Evolutionary conservation across 1,140 invertebrate genomes (phyloP).

Genomic region (Magallana angulata): DNA sequence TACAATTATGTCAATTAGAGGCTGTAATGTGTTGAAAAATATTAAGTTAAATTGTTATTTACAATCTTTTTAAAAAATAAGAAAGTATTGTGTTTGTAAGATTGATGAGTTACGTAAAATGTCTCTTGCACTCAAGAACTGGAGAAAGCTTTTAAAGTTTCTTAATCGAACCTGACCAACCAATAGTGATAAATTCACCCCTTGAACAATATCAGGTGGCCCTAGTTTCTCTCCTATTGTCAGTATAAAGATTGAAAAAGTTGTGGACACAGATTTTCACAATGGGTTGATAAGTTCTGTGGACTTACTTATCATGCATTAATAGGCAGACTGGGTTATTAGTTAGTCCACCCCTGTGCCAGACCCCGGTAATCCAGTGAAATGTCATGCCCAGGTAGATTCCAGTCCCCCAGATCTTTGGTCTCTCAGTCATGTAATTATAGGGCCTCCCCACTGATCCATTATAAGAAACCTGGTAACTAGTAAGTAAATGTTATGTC

Average conservation of each 20-base stretch:
- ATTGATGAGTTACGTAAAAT: too few relatives aligned
- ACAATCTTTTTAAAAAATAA: too few relatives aligned
- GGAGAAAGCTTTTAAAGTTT: too few relatives aligned
- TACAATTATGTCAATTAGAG: not conserved
- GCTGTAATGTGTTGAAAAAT: too few relatives aligned
- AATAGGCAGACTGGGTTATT: not conserved
- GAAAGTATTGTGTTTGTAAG: too few relatives aligned
- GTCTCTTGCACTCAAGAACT: too few relatives aligned
- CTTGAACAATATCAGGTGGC: too few relatives aligned
- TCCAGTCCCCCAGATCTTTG: constrained; percentile 1
- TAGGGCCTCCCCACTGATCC: not conserved
- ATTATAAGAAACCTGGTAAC: not conserved
- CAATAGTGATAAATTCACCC: too few relatives aligned
- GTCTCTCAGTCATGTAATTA: not conserved
- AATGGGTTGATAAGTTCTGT: not conserved
- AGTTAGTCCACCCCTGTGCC: not conserved
- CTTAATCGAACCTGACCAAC: too few relatives aligned
- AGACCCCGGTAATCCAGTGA: not conserved
- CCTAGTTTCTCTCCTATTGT: not conserved
- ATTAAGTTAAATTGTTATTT: too few relatives aligned
- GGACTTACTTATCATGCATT: constrained; percentile 6
- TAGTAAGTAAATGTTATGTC: not conserved
- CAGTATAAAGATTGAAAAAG: not conserved
- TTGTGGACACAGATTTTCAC: not conserved
- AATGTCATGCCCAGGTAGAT: not conserved